Base-by-base conservation (phyloP, 1,140 invertebrate species). In the Eubasilissa regina region DNA sequence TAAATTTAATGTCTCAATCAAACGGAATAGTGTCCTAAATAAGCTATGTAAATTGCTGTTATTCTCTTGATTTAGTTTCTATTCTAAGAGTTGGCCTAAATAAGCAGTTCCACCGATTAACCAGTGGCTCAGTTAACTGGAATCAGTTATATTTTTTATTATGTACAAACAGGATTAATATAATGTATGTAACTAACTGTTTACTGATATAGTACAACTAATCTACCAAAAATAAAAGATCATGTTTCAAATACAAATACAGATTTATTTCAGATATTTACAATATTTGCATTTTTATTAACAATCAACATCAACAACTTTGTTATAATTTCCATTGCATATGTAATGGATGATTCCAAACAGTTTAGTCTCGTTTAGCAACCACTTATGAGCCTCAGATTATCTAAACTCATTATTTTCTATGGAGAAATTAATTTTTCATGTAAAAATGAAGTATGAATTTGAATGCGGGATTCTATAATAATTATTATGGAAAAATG, bases 261-360 rank as follows among this genome's bases (percentile, higher is more conserved):
- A 89, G 89, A 89, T 89, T 89, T 89, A 89, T 89, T 89, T 89
- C 80, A 88, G 89, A 87, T 89, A 89, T 89, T 89, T 89, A 89
- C 89, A 89, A 89, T 89, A 89, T 89, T 89, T 89, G 88, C 88
- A 89, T 89, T 89, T 80, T 89, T 89, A 89, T 89, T 89, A 89
- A 89, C 89, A 89, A 89, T 89, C 87, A 89, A 89, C 89, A 89
- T 89, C 88, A 89, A 89, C 89, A 89, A 89, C 89, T 88, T 89
- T 89, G 81, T 88, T 89, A 89, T 89, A 89, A 87, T 82, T 75
- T 83, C 79, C 79, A 83, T 83, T 79, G 74, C 86, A 84, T 87
- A 80, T 80, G 75, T 62, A 66, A 73, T 80, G 79, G 62, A 70
- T 58, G 56, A 51, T 79, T 77, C 68, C 75, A 73, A 73, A 82